These are phyloP conservation scores for Arctocebus calabarensis DNA, from an alignment of 2,797 vertebrate species.

Conservation along the genomic window DNA sequence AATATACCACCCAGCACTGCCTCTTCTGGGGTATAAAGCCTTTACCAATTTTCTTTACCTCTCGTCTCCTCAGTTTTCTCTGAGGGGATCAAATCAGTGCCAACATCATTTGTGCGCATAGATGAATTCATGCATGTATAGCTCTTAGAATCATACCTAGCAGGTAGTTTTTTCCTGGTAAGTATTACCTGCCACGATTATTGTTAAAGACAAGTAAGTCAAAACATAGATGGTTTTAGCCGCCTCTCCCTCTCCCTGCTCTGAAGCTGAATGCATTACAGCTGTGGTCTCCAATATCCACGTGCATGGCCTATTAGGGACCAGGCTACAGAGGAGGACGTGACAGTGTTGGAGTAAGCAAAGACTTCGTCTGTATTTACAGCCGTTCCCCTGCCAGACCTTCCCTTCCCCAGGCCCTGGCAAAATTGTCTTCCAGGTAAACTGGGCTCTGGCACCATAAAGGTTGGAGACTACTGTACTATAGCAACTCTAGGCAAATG, in stretches of 20 bases:
- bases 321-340: too few species aligned
- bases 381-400: too few species aligned
- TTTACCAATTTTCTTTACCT: background rate
- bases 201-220: background rate
- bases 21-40: background rate
- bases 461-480: too few species aligned
- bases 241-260: background rate
- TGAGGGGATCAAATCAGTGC: background rate
- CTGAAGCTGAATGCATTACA: background rate
- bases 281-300: too few species aligned
- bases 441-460: too few species aligned
- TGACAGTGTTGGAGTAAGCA: too few species aligned
- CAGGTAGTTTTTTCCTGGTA: background rate
- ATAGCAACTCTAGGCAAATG: background rate
- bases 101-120: background rate
- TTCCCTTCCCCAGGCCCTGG: too few species aligned
- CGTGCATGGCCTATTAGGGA: too few species aligned
- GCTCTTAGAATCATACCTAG: background rate
- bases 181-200: background rate
- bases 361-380: too few species aligned
- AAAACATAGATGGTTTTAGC: background rate
- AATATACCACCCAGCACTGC: too few species aligned
- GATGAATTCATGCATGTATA: background rate
- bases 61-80: constrained; percentile 4
- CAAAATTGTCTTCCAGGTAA: too few species aligned